Base-by-base conservation (phyloP, 2,888 invertebrate genomes). In the Pasiphila rectangulata region DNA sequence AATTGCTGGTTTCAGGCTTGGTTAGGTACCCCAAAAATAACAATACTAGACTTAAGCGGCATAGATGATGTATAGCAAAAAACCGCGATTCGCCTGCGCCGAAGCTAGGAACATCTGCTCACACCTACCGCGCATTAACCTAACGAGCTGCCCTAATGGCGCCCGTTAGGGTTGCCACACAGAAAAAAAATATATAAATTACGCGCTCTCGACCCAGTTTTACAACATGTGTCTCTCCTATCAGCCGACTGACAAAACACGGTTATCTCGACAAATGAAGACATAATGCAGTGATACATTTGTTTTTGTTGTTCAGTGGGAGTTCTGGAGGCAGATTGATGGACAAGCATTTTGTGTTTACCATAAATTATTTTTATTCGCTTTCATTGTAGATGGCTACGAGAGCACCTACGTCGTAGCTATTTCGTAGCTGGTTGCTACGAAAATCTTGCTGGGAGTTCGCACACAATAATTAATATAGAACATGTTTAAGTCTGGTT, bases 81-180 rank as follows among this genome's bases (percentile, higher is more conserved):
- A 85, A 83, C 81, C 53, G 59, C 52, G 60, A 65, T 54, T 66
- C 68, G 71, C 69, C 59, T 59, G 63, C 54, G 63, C 66, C 50
- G 45, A 57, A 57, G 57, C 67, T 59, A 59, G 63, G 70, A 78
- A 73, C 87, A 86, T 72, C 84, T 86, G 86, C 77, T 76, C 75
- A 67, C 75, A 78, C 83, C 80, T 78, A 69, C 72, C 77, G 69
- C 77, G 78, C 84, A 84, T 86, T 86, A 82, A 78, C 76, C 79
- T 86, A 87, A 87, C 86, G 87, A 87, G 85, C 80, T 71, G 71
- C 72, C 79, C 79, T 87, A 86, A 87, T 86, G 84, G 85, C 78
- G 64, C 67, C 60, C 73, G 75, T 73, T 75, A 80, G 78, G 83
- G 78, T 63, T 76, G 72, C 72, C 68, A 53, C 71, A 60, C 65